Conservation (phyloP, 2,888 invertebrate species). For the Melolontha melolontha region DNA sequence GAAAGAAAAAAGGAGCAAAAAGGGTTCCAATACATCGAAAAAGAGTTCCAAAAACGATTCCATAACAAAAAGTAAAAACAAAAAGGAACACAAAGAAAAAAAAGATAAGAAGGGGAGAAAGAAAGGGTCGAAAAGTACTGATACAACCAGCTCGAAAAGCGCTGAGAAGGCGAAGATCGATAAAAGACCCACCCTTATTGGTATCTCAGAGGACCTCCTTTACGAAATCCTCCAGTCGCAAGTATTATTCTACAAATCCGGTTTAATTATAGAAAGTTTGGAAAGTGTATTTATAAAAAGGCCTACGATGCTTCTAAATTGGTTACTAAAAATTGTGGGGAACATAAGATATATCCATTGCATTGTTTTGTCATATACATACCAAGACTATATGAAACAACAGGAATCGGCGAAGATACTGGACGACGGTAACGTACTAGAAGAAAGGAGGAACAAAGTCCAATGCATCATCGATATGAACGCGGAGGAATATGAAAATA, state of each 20-base stretch:
- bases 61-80: conserved; percentile 23
- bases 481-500: conserved; percentile 48
- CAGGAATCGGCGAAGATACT: conserved; percentile 32
- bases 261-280: conserved; percentile 59
- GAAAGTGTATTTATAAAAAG: conserved; percentile 57
- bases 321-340: conserved; percentile 56
- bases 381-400: conserved; percentile 25
- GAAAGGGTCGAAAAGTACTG: conserved; percentile 18
- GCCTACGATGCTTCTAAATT: conserved; percentile 53
- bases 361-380: conserved; percentile 52
- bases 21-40: conserved; percentile 16
- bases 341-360: conserved; percentile 58
- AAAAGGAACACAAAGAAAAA: conserved; percentile 9
- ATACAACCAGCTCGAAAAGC: conserved; percentile 45
- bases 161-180: conserved; percentile 43
- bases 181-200: conserved; percentile 53
- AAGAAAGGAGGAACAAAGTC: conserved; percentile 44
- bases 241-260: conserved; percentile 49
- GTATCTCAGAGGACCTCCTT: conserved; percentile 53
- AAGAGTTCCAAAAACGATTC: conserved; percentile 33
- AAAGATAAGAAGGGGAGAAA: conserved; percentile 39
- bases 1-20: conserved; percentile 30
- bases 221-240: conserved; percentile 52
- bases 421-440: conserved; percentile 49
- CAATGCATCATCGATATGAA: conserved; percentile 50